phyloP scores from a whole-genome alignment of 2,113 vertebrate genomes.

The Corythaixoides concolor region DNA sequence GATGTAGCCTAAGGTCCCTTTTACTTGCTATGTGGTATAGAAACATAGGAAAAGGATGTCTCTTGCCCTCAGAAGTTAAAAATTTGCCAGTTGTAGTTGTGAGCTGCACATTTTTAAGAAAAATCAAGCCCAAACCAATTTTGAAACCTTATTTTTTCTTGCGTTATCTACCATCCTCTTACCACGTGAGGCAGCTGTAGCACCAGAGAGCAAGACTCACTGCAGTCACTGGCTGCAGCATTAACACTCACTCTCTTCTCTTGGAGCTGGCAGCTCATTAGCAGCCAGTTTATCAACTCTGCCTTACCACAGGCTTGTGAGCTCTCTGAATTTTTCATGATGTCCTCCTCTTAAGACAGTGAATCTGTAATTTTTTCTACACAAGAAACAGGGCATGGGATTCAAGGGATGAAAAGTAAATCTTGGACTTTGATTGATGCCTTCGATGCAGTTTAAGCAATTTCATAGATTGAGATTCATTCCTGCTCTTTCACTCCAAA shows the following conservation, averaged over 20 bases:
- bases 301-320: not conserved
- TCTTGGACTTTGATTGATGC: not conserved
- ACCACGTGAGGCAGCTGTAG: not conserved
- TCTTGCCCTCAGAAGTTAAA: not conserved
- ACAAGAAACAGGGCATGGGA: not conserved
- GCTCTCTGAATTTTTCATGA: not conserved
- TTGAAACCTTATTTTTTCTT: not conserved
- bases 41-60: not conserved
- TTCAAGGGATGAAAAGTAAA: not conserved
- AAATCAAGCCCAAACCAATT: not conserved
- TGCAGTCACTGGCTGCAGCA: not conserved
- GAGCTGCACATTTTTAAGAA: not conserved
- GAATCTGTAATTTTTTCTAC: not conserved
- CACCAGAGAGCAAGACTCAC: not conserved
- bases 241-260: not conserved
- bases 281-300: not conserved
- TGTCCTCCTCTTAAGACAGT: not conserved
- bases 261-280: not conserved
- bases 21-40: not conserved
- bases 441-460: not conserved
- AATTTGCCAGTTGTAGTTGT: not conserved
- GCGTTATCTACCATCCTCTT: not conserved
- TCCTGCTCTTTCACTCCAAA: not conserved
- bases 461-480: not conserved
- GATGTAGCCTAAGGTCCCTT: not conserved